These are phyloP conservation scores for Schlechtendalia chinensis DNA, from an alignment of 1,140 invertebrate genomes.

Conservation along the genomic window DNA sequence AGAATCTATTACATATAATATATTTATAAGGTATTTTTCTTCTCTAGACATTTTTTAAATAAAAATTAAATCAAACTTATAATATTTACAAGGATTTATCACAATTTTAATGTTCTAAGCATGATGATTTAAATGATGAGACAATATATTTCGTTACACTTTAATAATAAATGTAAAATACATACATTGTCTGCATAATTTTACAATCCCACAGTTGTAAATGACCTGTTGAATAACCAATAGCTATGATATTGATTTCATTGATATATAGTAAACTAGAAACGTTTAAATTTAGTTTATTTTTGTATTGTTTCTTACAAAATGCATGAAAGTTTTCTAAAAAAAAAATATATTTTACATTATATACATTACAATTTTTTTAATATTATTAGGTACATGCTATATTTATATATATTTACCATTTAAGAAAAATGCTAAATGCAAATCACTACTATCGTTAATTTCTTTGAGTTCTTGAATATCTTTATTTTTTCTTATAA, in stretches of 20 bases:
- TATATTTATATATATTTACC: not conserved
- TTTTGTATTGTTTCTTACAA: constrained; percentile 28
- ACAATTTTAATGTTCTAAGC: too few species aligned
- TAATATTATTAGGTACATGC: not conserved
- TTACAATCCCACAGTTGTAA: constrained; percentile 52
- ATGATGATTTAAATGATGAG: too few species aligned
- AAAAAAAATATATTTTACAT: constrained; percentile 1
- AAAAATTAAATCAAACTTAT: too few species aligned
- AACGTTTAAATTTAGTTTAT: constrained; percentile 1
- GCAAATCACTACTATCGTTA: constrained; percentile 24
- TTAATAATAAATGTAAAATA: too few species aligned
- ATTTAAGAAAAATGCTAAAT: constrained; percentile 44
- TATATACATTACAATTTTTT: not conserved
- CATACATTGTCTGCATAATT: constrained; percentile 43
- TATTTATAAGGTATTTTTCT: too few species aligned
- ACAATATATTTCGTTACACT: too few species aligned
- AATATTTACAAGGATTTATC: too few species aligned
- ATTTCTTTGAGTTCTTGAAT: constrained; percentile 40
- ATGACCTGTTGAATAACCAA: constrained; percentile 51
- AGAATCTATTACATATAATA: too few species aligned
- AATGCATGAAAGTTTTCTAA: constrained; percentile 33
- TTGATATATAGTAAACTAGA: constrained; percentile 49
- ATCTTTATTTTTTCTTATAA: constrained; percentile 31
- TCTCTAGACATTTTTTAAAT: too few species aligned
- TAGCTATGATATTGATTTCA: constrained; percentile 51